Base-by-base conservation (phyloP, 2,113 vertebrate species). In the Acanthochromis polyacanthus region DNA sequence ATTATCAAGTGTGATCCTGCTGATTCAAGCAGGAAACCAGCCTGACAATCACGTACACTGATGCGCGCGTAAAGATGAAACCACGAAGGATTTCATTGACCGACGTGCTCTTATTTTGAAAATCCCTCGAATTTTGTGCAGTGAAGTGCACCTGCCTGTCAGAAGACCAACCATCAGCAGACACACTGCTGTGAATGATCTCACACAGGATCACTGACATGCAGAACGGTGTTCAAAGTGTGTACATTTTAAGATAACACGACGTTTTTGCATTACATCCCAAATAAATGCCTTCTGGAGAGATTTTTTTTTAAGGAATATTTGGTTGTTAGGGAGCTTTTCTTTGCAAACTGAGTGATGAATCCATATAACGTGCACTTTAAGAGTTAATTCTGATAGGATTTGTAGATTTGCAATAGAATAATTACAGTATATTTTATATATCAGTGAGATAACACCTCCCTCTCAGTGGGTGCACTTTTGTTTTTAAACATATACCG, bases 401-500 rank as follows among this genome's bases (percentile, higher is more conserved):
- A 56, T 52, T 46, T n/a, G 10, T 8, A 56, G 11, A 17, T 50
- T 38, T 65, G n/a, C 23, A 32, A 43, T 85, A 4, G 65, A 5
- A 23, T n/a, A 43, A 61, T 36, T 58, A 32, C 10, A 51, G 14
- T 28, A 7, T 38, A 78, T 80, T 52, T n/a, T 40, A 65, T 68
- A 5, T 57, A 52, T 68, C n/a, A 65, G 20, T 81, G 30, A 51
- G 58, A 32, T 12, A 46, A 36, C 23, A 43, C 32, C 48, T 59
- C 61, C 40, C 48, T 58, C 40, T 52, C 32, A 48, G 14, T 64
- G 25, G 22, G 45, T 61, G 36, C 22, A 9, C 40, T 62, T 43
- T 55, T 48, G 46, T 66, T 65, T 20, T 4, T 91, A 77, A 71
- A 38, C 65, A 38, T 40, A 88, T 85, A 89, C 84, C 86, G 85